Percentiles rank a stretch among this genome's conserved stretches.
phyloP scores from a whole-genome alignment of 2,797 vertebrate species.

The Hypotaenidia philippensis region DNA sequence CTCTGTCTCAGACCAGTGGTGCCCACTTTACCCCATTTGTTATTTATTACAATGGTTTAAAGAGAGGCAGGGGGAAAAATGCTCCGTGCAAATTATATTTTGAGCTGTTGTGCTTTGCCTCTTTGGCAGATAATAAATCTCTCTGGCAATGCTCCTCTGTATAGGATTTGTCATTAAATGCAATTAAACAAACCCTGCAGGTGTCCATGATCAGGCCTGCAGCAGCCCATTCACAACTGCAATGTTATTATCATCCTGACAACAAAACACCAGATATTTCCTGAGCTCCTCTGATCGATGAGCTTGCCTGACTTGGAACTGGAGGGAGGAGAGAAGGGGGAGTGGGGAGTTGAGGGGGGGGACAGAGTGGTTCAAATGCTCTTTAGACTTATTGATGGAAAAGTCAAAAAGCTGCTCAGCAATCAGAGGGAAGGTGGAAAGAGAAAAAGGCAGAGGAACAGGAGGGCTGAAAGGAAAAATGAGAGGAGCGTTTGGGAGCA shows the following conservation, averaged over 20 bases:
- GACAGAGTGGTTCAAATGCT: slow-evolving; percentile 31
- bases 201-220: slow-evolving; percentile 73
- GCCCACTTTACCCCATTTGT: slow-evolving; percentile 63
- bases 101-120: slow-evolving; percentile 74
- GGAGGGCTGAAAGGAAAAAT: neutral
- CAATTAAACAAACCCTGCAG: slow-evolving; percentile 77
- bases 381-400: slow-evolving; percentile 60
- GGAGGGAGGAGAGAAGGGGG: slow-evolving; percentile 29
- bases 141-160: slow-evolving; percentile 66
- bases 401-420: slow-evolving; percentile 60
- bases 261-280: slow-evolving; percentile 75
- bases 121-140: slow-evolving; percentile 71
- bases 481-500: neutral
- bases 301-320: slow-evolving; percentile 57
- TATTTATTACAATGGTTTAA: slow-evolving; percentile 66
- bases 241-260: slow-evolving; percentile 76
- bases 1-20: slow-evolving; percentile 20
- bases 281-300: slow-evolving; percentile 72
- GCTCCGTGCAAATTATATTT: slow-evolving; percentile 74
- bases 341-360: neutral
- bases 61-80: slow-evolving; percentile 59
- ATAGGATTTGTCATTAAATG: slow-evolving; percentile 78
- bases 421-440: slow-evolving; percentile 31
- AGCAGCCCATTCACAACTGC: slow-evolving; percentile 76
- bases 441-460: slow-evolving; percentile 3